phyloP scores from a whole-genome alignment of 2,797 vertebrate genomes.

The Lepilemur ruficaudatus region DNA sequence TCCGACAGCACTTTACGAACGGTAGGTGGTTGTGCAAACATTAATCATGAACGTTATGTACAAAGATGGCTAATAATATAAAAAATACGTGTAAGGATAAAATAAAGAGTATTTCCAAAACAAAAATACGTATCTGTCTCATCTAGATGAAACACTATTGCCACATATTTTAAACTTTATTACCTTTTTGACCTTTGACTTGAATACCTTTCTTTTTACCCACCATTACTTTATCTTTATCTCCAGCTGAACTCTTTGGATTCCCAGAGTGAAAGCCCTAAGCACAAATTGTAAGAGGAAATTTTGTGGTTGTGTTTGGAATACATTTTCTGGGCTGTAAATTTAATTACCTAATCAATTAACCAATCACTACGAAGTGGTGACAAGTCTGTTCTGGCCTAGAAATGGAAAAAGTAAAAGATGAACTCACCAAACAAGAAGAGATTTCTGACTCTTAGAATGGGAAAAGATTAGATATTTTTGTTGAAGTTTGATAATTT shows the following conservation, averaged over 20 bases:
- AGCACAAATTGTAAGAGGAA: neutral
- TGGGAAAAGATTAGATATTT: constrained; percentile 22
- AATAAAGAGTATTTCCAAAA: neutral
- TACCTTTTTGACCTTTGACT: neutral
- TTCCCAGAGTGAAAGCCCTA: neutral
- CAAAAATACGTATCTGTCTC: neutral
- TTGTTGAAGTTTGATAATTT: constrained; percentile 55
- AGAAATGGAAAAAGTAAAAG: neutral
- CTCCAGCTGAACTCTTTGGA: neutral
- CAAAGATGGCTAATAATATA: neutral
- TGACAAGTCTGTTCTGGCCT: neutral
- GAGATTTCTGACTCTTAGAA: constrained; percentile 1
- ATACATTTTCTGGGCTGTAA: neutral
- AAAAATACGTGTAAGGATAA: neutral
- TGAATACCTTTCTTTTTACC: neutral
- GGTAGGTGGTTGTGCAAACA: neutral
- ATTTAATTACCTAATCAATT: neutral
- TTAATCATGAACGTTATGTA: neutral
- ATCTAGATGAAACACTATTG: neutral
- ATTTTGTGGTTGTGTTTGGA: neutral
- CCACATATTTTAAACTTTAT: neutral
- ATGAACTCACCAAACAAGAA: neutral
- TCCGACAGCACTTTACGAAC: neutral
- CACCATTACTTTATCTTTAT: neutral
- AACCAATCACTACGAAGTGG: neutral